Evolutionary conservation across 2,888 invertebrate genomes (phyloP), one percentile per base, ranked within the genome.

Genomic region (Drosophila ezoana): DNA sequence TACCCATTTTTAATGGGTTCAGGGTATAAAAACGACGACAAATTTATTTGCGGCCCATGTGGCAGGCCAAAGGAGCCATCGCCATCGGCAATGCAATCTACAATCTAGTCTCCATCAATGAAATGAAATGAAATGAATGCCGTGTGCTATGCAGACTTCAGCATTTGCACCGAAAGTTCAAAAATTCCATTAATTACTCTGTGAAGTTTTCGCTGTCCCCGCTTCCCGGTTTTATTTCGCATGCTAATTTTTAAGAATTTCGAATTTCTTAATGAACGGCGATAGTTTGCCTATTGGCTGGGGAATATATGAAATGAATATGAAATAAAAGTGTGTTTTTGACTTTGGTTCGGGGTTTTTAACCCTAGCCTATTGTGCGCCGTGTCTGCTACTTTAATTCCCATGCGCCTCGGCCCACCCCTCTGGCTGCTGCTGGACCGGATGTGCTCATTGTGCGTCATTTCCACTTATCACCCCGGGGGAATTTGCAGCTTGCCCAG

Each of bases 161-260:
- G 64, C 47, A 71, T 73, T 80, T 78, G 81, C 79, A 80, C 82
- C 63, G 51, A 86, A 81, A 85, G 83, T 85, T 82, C 79, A 80
- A 73, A 79, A 86, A 86, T 86, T 82, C 83, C 83, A 82, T 82
- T 82, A 83, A 82, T 82, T 86, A 83, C 80, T 62, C 57, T 57
- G 45, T 47, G 38, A 54, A 61, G 65, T 63, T 47, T 53, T 51
- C 32, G 5, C 18, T 41, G 40, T 20, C 23, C 8, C 57, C 51
- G 33, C 14, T 54, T 38, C 52, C 40, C 40, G 52, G 33, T 32
- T 38, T 35, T 45, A 18, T 44, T 53, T 56, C 40, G 48, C 62
- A 33, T 63, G 80, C 80, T 83, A 81, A 81, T 85, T 81, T 81
- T 75, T 38, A 66, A 76, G 76, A 86, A 85, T 80, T 82, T 69